phyloP scores from a whole-genome alignment of 2,888 invertebrate species.

The Tachina grossa region DNA sequence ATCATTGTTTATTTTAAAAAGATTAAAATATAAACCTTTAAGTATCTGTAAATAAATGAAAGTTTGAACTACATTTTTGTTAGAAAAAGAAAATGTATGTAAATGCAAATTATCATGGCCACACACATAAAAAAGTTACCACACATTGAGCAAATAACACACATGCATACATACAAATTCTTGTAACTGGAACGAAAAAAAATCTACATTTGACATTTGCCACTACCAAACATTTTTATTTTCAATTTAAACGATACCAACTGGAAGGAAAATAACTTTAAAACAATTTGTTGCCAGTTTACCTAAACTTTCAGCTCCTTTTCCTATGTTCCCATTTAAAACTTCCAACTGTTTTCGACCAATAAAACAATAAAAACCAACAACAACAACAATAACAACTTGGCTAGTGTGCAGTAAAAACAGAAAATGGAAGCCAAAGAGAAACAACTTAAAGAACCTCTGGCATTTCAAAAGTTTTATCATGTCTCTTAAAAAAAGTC shows the following conservation, averaged over 20 bases:
- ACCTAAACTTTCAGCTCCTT: constrained; percentile 63
- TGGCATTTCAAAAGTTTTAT: constrained; percentile 65
- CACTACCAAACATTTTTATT: constrained; percentile 46
- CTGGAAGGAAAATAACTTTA: constrained; percentile 67
- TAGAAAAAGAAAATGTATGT: too few relatives aligned
- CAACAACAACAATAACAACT: constrained; percentile 7
- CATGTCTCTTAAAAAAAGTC: constrained; percentile 48
- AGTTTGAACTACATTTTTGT: too few relatives aligned
- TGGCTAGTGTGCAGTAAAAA: constrained; percentile 13
- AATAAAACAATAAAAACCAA: constrained; percentile 42
- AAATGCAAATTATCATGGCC: background rate
- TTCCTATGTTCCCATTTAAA: constrained; percentile 49
- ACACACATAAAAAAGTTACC: background rate
- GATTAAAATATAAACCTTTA: too few relatives aligned
- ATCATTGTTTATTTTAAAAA: too few relatives aligned
- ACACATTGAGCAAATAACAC: too few relatives aligned
- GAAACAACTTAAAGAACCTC: constrained; percentile 60
- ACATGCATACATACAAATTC: background rate
- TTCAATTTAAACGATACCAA: constrained; percentile 67
- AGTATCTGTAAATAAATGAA: too few relatives aligned
- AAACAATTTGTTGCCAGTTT: constrained; percentile 66
- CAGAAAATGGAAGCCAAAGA: constrained; percentile 19
- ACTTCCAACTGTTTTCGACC: constrained; percentile 35
- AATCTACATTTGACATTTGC: constrained; percentile 55
- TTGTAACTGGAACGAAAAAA: background rate